Evolutionary conservation across 2,113 vertebrate species (phyloP).

Genomic region (Corythaixoides concolor): DNA sequence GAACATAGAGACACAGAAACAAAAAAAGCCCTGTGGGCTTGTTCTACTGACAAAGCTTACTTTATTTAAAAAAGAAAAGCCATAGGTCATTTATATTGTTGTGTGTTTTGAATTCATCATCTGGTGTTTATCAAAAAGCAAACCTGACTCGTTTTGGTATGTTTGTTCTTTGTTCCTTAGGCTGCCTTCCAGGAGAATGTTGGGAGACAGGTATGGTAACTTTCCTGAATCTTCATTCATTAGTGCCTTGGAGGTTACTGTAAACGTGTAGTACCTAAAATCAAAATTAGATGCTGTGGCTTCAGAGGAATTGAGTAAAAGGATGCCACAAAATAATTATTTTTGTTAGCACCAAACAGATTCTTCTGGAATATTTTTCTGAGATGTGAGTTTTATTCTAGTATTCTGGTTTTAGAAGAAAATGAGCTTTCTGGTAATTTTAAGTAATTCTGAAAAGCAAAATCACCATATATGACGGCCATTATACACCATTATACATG

Average conservation of each 20-base stretch:
- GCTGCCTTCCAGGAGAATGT: constrained; percentile 99
- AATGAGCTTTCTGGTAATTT: neutral
- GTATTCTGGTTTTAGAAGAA: neutral
- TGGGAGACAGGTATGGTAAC: constrained; percentile 92
- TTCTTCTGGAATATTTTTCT: neutral
- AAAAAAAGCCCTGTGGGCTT: constrained; percentile 43
- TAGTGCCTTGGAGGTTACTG: constrained; percentile 35
- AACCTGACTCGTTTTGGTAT: constrained; percentile 69
- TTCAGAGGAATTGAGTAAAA: neutral
- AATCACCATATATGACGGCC: neutral
- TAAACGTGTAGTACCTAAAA: neutral
- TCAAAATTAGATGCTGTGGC: neutral
- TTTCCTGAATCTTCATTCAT: constrained; percentile 57
- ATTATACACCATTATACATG: neutral
- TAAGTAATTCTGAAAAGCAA: neutral
- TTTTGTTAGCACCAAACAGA: neutral
- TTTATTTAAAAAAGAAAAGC: constrained; percentile 73
- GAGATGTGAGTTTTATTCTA: neutral
- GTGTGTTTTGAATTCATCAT: constrained; percentile 66
- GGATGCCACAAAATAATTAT: neutral
- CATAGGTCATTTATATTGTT: constrained; percentile 73
- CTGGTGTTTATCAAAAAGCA: constrained; percentile 69
- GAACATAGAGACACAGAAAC: constrained; percentile 7
- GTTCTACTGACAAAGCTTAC: constrained; percentile 60
- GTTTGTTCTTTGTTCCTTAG: constrained; percentile 79